Percentiles rank a stretch among this genome's conserved stretches.
These are phyloP conservation scores for Eupsilia transversa DNA, from an alignment of 2,888 invertebrate species.

Conservation along the genomic window DNA sequence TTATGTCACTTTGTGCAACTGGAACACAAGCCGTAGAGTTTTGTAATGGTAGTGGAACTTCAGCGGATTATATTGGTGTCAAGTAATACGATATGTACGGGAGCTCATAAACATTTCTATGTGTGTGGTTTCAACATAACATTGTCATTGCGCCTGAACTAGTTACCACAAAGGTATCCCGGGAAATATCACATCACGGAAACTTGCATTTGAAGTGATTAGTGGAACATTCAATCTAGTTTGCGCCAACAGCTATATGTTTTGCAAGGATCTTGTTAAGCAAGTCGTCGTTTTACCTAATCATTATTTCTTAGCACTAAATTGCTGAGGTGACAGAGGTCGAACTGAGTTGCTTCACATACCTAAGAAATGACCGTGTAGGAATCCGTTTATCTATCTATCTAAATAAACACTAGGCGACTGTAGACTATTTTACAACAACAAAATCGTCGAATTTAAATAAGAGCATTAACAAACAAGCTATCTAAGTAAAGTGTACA, in stretches of 20 bases:
- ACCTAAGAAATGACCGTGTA: background rate
- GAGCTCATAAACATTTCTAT: background rate
- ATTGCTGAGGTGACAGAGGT: conserved; percentile 5
- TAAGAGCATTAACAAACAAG: conserved; percentile 25
- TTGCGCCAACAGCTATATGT: background rate
- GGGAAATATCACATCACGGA: background rate
- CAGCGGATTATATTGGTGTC: background rate
- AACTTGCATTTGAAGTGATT: background rate
- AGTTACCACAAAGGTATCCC: background rate
- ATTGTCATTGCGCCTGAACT: background rate
- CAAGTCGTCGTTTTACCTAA: conserved; percentile 25
- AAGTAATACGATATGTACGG: background rate
- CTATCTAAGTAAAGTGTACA: background rate
- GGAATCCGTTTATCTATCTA: no score
- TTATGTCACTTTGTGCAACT: background rate
- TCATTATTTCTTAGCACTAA: conserved; percentile 10
- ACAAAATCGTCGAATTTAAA: conserved; percentile 7
- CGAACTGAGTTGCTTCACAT: conserved; percentile 7
- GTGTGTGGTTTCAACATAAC: no score
- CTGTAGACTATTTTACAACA: conserved; percentile 32
- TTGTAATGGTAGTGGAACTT: background rate
- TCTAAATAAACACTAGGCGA: background rate
- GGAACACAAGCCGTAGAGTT: background rate
- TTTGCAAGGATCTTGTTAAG: background rate
- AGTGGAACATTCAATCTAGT: conserved; percentile 12